Conservation (phyloP, 1,140 invertebrate species). For the Aphidius gifuensis region DNA sequence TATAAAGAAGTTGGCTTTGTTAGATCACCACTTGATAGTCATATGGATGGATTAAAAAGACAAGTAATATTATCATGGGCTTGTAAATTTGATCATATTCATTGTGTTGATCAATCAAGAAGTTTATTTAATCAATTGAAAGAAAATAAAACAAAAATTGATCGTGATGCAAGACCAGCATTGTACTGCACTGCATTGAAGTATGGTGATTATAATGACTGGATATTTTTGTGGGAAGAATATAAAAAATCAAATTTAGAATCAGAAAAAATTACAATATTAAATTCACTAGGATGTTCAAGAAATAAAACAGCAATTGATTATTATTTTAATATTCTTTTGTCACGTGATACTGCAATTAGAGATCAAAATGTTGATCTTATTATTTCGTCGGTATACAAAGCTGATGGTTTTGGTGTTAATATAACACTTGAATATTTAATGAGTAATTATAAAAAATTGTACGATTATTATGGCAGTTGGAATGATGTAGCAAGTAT, state of each 20-base stretch:
- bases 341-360: conserved; percentile 51
- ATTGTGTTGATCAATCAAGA: conserved; percentile 51
- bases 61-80: conserved; percentile 53
- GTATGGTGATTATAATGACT: conserved; percentile 54
- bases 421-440: conserved; percentile 57
- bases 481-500: conserved; percentile 31
- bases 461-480: conserved; percentile 40
- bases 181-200: conserved; percentile 60
- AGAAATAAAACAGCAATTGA: conserved; percentile 40
- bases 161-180: conserved; percentile 49
- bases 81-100: conserved; percentile 52
- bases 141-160: conserved; percentile 34
- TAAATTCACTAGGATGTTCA: conserved; percentile 60
- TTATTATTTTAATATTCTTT: conserved; percentile 53
- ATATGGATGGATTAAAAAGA: conserved; percentile 52
- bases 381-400: conserved; percentile 51
- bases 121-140: conserved; percentile 53
- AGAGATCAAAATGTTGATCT: conserved; percentile 54
- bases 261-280: conserved; percentile 62
- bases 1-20: conserved; percentile 46
- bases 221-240: conserved; percentile 56
- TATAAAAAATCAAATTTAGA: conserved; percentile 57
- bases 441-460: conserved; percentile 47
- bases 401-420: conserved; percentile 49
- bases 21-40: conserved; percentile 44